Base-by-base conservation (phyloP, 2,888 invertebrate species). In the Mythimna lalbum region DNA sequence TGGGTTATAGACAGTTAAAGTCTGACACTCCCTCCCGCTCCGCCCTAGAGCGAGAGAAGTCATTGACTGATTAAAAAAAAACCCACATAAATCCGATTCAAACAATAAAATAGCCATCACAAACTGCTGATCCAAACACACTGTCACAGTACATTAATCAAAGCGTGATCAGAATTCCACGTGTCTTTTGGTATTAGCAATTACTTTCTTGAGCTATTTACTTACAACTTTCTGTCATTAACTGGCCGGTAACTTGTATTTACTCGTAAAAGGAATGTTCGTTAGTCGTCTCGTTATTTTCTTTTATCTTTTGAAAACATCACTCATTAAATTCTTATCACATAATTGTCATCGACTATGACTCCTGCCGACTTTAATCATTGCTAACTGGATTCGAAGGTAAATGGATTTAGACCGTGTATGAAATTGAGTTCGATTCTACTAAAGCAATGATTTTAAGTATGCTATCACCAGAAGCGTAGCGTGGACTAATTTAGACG, bases 161-260 rank as follows among this genome's bases (percentile, higher is more conserved):
- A 55, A 50, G 47, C 33, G 43, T 39, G 52, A 53, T 69, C 69
- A 63, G 27, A 69, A 74, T 69, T 65, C 55, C 62, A 79, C 74
- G 17, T 67, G 31, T 78, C 59, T 73, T 64, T 52, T 59, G 23
- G 39, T 53, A 65, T 55, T 66, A 79, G 36, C 52, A 27, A 60
- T 62, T 61, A 67, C 43, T 50, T 67, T 76, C 33, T 33, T 50
- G 27, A 67, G 63, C 33, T 66, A 78, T 68, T 74, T 69, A 57
- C 52, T 59, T 61, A 77, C 59, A 59, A 59, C 71, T 64, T 67
- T 80, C 76, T 55, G 71, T 52, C 61, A 80, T 65, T 80, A 67
- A 76, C 70, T 71, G 64, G 49, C 61, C 43, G 64, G 14, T 52
- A 36, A 56, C 33, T 36, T 64, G 59, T 61, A 49, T 57, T 64